Evolutionary conservation across 2,797 vertebrate species (phyloP).

Genomic region (Netta rufina): DNA sequence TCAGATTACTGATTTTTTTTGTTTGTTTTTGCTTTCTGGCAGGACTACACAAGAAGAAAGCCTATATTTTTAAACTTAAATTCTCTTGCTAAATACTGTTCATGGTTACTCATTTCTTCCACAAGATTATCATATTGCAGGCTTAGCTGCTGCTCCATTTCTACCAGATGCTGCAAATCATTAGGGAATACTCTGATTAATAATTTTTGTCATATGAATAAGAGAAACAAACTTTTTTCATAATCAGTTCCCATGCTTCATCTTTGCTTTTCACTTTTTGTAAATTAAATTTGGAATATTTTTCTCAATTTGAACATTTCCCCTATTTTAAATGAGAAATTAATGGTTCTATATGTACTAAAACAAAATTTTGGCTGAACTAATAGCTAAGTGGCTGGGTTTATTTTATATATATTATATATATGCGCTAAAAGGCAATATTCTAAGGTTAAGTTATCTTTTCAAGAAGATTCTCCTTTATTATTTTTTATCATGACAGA

Average conservation of each 20-base stretch:
- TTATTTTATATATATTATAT: neutral
- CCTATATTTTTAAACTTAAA: constrained; percentile 6
- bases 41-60: neutral
- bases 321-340: neutral
- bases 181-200: constrained; percentile 31
- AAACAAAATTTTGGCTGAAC: constrained; percentile 4
- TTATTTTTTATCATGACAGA: constrained; percentile 43
- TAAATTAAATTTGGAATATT: neutral
- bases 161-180: constrained; percentile 57
- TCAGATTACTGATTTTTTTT: neutral
- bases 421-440: constrained; percentile 19
- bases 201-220: constrained; percentile 16
- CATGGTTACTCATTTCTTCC: constrained; percentile 36
- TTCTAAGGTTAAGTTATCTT: constrained; percentile 9
- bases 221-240: neutral
- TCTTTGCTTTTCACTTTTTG: neutral
- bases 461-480: constrained; percentile 20
- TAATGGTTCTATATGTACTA: neutral
- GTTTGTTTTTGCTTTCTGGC: constrained; percentile 13
- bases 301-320: neutral
- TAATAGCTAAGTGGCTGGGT: neutral
- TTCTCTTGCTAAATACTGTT: constrained; percentile 1
- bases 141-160: neutral
- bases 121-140: constrained; percentile 5
- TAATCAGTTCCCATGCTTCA: neutral